Base-by-base conservation (phyloP, 2,113 vertebrate species). In the Tricholaema leucomelas region DNA sequence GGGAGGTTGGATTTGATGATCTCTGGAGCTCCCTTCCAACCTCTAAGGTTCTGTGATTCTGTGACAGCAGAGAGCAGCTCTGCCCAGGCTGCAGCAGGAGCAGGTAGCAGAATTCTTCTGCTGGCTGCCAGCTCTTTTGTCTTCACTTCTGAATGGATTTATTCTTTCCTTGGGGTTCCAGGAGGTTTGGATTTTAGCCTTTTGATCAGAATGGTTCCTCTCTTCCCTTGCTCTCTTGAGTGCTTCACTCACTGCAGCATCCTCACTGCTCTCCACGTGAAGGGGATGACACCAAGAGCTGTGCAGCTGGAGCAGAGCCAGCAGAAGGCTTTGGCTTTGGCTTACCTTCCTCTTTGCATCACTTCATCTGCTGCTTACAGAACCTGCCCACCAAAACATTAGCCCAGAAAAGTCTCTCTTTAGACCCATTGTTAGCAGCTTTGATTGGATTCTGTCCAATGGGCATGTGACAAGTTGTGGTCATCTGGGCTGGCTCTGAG, bases 131-230 rank as follows among this genome's bases (percentile, higher is more conserved):
- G 31, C 42, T 67, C 70, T 67, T 55, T 38, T 28, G 81, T 91
- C 79, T 71, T 91, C 79, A 67, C 13, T 88, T 40, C 31, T 84
- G 92, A 86, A 86, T 36, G 80, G 48, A 81, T 84, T 91, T 83
- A 80, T 64, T 20, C 27, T 81, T 74, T 90, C 65, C 54, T 78
- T 52, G 23, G 30, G 30, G 42, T 35, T 91, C 52, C 55, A 60
- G 16, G 16, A 78, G 61, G 27, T 63, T 69, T 81, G 70, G 78
- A 69, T 75, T 90, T 90, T 63, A 79, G 14, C 33, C 20, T 65
- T 85, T 64, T 59, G 44, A 60, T 72, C 14, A 72, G 14, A 94
- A 69, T 19, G 54, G 15, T 4, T 2, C 48, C 42, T 85, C 36
- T 74, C 42, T n/a, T 69, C 67, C 42, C 30, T 83, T 92, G 63